These are phyloP conservation scores for Clangula hyemalis DNA, from an alignment of 2,797 vertebrate genomes.

Conservation along the genomic window DNA sequence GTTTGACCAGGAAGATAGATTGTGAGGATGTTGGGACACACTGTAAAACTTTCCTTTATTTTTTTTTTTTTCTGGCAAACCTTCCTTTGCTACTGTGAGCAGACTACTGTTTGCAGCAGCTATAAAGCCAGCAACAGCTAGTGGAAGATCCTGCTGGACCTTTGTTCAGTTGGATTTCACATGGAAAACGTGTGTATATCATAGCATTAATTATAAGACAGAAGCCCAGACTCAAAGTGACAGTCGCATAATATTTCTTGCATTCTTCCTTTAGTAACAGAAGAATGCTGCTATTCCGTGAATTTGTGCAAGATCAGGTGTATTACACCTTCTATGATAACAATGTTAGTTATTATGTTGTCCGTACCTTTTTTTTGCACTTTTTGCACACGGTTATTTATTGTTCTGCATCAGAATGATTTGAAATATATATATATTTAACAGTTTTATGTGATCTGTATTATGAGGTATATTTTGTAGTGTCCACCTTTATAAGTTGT, in stretches of 20 bases:
- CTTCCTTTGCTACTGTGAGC: background rate
- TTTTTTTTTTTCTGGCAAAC: background rate
- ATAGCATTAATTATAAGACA: background rate
- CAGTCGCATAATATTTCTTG: background rate
- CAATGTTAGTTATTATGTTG: background rate
- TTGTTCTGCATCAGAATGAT: background rate
- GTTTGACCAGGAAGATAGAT: background rate
- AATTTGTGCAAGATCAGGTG: background rate
- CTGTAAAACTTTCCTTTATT: background rate
- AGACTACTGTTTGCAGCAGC: background rate
- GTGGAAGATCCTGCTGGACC: background rate
- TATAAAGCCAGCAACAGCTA: background rate
- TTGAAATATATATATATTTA: background rate
- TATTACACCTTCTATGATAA: background rate
- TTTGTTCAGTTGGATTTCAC: background rate
- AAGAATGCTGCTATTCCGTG: background rate
- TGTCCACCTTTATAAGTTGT: background rate
- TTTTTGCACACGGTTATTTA: background rate
- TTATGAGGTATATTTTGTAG: background rate
- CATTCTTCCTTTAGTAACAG: background rate
- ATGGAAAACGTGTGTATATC: background rate
- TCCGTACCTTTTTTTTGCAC: background rate
- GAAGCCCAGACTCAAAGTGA: background rate
- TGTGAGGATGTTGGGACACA: background rate
- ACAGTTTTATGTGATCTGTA: background rate